Conservation (phyloP, 1,140 invertebrate genomes). For the Lethrus apterus region DNA sequence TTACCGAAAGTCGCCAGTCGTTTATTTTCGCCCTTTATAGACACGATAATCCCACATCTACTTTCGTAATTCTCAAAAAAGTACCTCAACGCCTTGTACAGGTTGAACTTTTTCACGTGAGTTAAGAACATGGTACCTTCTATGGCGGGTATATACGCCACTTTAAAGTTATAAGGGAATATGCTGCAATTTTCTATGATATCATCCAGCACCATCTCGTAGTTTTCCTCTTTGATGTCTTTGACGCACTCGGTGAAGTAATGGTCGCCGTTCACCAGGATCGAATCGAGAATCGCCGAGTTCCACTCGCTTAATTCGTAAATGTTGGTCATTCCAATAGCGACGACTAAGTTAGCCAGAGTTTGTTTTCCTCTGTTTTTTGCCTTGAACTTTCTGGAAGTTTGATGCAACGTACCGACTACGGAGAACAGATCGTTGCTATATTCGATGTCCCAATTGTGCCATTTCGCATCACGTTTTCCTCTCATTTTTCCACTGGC, state of each 20-base stretch:
- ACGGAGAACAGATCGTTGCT: constrained; percentile 52
- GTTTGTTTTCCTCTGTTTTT: constrained; percentile 48
- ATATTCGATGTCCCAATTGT: constrained; percentile 55
- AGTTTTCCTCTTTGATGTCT: constrained; percentile 42
- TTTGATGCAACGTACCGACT: constrained; percentile 50
- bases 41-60: constrained; percentile 46
- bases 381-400: constrained; percentile 39
- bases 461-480: constrained; percentile 38
- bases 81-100: constrained; percentile 48
- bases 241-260: constrained; percentile 48
- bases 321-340: constrained; percentile 48
- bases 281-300: constrained; percentile 49
- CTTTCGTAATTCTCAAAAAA: constrained; percentile 48
- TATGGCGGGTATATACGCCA: constrained; percentile 48
- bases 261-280: constrained; percentile 47
- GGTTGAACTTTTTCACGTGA: constrained; percentile 49
- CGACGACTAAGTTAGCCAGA: constrained; percentile 47
- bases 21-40: constrained; percentile 34
- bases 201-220: constrained; percentile 47
- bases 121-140: constrained; percentile 51
- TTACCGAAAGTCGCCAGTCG: constrained; percentile 52
- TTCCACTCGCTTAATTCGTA: constrained; percentile 54
- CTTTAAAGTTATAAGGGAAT: constrained; percentile 49
- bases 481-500: constrained; percentile 21
- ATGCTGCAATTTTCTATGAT: constrained; percentile 42